phyloP scores from a whole-genome alignment of 2,888 invertebrate species.

The Heliconius sara region DNA sequence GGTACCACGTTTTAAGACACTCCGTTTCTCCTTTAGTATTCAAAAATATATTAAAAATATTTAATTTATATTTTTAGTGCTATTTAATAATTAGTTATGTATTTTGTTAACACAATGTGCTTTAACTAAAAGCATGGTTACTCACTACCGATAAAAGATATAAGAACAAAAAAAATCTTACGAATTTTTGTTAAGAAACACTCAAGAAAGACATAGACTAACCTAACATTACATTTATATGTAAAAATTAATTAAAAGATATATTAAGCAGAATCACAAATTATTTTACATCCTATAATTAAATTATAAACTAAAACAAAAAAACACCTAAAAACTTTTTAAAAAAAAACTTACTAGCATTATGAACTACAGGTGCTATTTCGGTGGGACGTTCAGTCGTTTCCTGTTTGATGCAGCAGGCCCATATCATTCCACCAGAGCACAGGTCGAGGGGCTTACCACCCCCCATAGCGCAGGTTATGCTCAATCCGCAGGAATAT shows the following conservation, averaged over 20 bases:
- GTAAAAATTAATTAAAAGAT: too few relatives aligned
- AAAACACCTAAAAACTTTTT: background rate
- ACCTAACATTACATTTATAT: too few relatives aligned
- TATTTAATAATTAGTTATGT: background rate
- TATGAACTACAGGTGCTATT: slow-evolving; percentile 88
- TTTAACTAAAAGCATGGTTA: too few relatives aligned
- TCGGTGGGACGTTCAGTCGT: slow-evolving; percentile 82
- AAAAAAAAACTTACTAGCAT: slow-evolving; percentile 90
- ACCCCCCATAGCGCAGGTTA: slow-evolving; percentile 94
- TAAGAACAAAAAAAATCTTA: background rate
- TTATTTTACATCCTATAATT: background rate
- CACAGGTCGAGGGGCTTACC: slow-evolving; percentile 95
- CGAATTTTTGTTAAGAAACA: too few relatives aligned
- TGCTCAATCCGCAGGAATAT: slow-evolving; percentile 95
- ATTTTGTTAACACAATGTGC: background rate
- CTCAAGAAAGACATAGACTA: too few relatives aligned
- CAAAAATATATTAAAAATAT: too few relatives aligned
- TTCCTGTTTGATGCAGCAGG: slow-evolving; percentile 94
- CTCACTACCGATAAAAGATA: background rate
- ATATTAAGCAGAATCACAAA: too few relatives aligned
- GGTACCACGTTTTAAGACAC: too few relatives aligned
- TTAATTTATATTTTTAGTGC: too few relatives aligned
- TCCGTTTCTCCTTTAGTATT: too few relatives aligned
- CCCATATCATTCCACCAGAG: slow-evolving; percentile 97
- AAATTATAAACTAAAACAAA: background rate